Percentiles rank a stretch among this genome's conserved stretches.
Conservation (phyloP, 1,140 invertebrate species). For the Pygmarrhopalites habei region DNA sequence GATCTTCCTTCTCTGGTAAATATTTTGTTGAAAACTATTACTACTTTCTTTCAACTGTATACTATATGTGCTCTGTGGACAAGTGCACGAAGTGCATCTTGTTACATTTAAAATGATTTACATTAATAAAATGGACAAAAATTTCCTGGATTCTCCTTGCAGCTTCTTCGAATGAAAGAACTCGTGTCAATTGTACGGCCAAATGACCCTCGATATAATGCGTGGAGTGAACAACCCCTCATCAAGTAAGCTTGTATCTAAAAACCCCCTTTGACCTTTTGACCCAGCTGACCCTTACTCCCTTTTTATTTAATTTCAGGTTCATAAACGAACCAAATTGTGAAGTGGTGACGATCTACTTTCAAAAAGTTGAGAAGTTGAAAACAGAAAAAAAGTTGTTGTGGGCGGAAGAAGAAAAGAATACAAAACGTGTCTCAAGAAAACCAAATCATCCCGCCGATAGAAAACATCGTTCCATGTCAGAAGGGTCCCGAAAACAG, state of each 20-base stretch:
- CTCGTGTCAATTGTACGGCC: constrained; percentile 22
- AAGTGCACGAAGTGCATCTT: too few relatives aligned
- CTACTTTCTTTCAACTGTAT: too few relatives aligned
- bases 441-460: background rate
- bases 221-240: constrained; percentile 21
- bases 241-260: background rate
- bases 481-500: background rate
- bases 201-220: constrained; percentile 27
- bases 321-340: constrained; percentile 21
- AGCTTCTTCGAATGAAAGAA: constrained; percentile 26
- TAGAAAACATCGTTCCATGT: background rate
- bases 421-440: background rate
- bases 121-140: too few relatives aligned
- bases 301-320: background rate
- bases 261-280: constrained; percentile 1
- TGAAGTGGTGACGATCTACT: constrained; percentile 21
- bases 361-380: constrained; percentile 19
- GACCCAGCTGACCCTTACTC: background rate
- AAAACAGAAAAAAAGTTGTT: constrained; percentile 24
- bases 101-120: too few relatives aligned
- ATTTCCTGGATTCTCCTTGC: too few relatives aligned
- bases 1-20: too few relatives aligned
- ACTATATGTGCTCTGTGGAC: too few relatives aligned
- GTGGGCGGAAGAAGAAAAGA: constrained; percentile 23
- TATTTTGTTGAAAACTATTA: too few relatives aligned